Conservation (phyloP, 2,888 invertebrate species). For the Ashinkailepas kermadecensis region DNA sequence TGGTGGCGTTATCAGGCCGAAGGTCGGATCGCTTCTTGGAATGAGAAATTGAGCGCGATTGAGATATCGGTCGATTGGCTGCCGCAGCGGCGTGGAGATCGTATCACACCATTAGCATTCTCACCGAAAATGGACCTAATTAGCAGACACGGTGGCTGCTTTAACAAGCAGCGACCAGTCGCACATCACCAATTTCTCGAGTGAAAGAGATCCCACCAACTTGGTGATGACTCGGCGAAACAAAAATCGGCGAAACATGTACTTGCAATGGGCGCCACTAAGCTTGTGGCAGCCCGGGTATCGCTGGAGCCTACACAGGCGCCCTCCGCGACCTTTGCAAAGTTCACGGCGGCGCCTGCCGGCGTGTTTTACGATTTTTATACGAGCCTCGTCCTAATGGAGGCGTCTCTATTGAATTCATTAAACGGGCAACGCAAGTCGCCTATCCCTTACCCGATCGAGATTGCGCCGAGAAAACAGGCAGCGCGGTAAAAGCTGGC, state of each 20-base stretch:
- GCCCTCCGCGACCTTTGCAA: no score
- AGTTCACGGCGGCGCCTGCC: not conserved
- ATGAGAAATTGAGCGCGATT: slow-evolving; percentile 7
- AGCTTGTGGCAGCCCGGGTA: no score
- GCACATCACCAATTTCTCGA: no score
- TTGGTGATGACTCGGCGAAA: no score
- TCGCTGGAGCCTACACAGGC: no score
- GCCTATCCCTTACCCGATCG: not conserved
- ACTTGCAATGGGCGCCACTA: no score
- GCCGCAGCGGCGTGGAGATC: not conserved
- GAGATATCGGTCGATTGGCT: not conserved
- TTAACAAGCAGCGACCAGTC: not conserved
- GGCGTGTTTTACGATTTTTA: slow-evolving; percentile 4
- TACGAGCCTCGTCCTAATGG: slow-evolving; percentile 10
- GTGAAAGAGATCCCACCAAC: no score
- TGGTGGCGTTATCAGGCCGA: no score
- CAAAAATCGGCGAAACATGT: no score
- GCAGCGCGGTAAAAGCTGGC: not conserved
- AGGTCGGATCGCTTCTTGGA: no score
- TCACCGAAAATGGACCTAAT: not conserved
- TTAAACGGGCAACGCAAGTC: not conserved
- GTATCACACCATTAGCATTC: not conserved
- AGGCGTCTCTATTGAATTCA: slow-evolving; percentile 16
- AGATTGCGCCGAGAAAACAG: not conserved
- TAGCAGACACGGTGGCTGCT: not conserved